Evolutionary conservation across 2,888 invertebrate species (phyloP), one percentile per base, ranked within the genome.

Genomic region (Drosophila merina): DNA sequence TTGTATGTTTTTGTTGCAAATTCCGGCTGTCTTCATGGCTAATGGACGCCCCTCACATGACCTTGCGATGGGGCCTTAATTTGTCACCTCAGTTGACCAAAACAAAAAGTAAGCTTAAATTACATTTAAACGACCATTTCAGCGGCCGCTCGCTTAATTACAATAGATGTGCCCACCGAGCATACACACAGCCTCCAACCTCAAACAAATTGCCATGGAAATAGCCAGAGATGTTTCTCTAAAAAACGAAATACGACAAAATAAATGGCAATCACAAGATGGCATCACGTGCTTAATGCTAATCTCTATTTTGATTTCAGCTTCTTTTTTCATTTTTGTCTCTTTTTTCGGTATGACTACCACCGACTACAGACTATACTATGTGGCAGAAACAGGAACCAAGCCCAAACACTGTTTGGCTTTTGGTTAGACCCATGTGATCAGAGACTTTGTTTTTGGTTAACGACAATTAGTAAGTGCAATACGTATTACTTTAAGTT

Each of bases 41-140:
- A 86, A 88, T 82, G 82, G 87, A 56, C 85, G 82, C 87, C 88
- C 82, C 87, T 82, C 87, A 84, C 71, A 82, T 84, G 82, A 82
- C 82, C 82, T 88, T 82, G 87, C 54, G 38, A 38, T 45, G 57
- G 75, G 62, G 68, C 81, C 72, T 77, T 80, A 82, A 86, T 80
- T 88, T 82, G 85, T 88, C 80, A 83, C 80, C 88, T 76, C 80
- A 57, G 68, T 66, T 82, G 84, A 69, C 79, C 83, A 83, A 62
- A 50, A 63, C 60, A 52, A 52, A 59, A 67, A 57, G 38, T 48
- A 40, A 72, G 62, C 75, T 77, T 38, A 88, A 82, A 82, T 82
- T 84, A 88, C 88, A 82, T 86, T 88, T 86, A 86, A 82, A 82
- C 80, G 81, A 71, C 74, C 74, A 82, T 81, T 72, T 81, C 64